These are phyloP conservation scores for Acipenser transmontanus DNA, from an alignment of 2,797 vertebrate genomes.

Conservation along the genomic window DNA sequence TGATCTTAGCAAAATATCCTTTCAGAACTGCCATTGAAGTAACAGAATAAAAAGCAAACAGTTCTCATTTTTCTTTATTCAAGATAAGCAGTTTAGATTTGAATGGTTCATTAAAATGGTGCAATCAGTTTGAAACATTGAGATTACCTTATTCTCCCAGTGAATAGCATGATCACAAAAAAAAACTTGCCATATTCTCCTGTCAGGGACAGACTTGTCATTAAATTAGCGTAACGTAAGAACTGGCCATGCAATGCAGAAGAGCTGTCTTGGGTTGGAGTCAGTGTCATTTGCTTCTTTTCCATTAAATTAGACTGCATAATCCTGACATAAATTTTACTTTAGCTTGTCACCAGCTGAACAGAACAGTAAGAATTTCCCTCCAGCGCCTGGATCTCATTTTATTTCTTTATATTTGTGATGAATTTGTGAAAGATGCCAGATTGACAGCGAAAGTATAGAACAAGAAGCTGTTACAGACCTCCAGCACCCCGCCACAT, in stretches of 20 bases:
- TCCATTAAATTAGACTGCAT: conserved; percentile 3
- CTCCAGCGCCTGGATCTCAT: not conserved
- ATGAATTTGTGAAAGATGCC: not conserved
- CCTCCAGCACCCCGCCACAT: too few relatives aligned
- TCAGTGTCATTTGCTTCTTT: not conserved
- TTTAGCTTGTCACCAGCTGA: not conserved
- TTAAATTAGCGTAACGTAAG: not conserved
- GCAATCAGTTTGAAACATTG: too few relatives aligned
- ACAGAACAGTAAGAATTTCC: not conserved
- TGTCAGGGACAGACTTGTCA: too few relatives aligned
- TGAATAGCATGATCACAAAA: not conserved
- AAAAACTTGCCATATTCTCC: too few relatives aligned
- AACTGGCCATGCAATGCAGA: not conserved
- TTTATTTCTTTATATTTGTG: not conserved
- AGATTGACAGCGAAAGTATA: not conserved
- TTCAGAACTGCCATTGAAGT: not conserved
- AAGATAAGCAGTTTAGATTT: too few relatives aligned
- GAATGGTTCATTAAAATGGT: too few relatives aligned
- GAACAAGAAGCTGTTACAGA: too few relatives aligned
- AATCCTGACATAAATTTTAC: conserved; percentile 3
- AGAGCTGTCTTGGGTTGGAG: not conserved
- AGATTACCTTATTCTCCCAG: too few relatives aligned
- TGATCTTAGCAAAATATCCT: not conserved
- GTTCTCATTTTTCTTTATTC: not conserved
- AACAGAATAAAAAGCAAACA: too few relatives aligned